Evolutionary conservation across 1,140 invertebrate species (phyloP).

Genomic region (Anthonomus grandis): DNA sequence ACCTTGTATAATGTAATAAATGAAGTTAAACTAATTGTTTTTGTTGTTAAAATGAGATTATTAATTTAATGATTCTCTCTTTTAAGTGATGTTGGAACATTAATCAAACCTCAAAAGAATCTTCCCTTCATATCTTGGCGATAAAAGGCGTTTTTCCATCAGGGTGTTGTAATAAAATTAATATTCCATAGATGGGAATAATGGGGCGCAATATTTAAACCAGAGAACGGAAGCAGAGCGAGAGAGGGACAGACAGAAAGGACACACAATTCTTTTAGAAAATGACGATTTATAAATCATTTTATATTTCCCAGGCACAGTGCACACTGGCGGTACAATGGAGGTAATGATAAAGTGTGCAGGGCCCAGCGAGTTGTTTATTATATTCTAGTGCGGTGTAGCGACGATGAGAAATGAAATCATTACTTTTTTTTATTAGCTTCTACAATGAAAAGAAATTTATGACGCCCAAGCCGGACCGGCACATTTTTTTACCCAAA

Average conservation of each 20-base stretch:
- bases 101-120: too few species aligned
- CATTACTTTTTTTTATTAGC: slow-evolving; percentile 24
- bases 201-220: slow-evolving; percentile 14
- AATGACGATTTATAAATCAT: slow-evolving; percentile 40
- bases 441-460: slow-evolving; percentile 24
- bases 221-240: slow-evolving; percentile 12
- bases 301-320: slow-evolving; percentile 38
- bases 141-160: too few species aligned
- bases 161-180: not conserved
- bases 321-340: slow-evolving; percentile 34
- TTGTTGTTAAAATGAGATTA: too few species aligned
- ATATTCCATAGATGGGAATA: slow-evolving; percentile 3
- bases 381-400: slow-evolving; percentile 38
- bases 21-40: too few species aligned
- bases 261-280: slow-evolving; percentile 24
- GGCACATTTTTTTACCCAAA: slow-evolving; percentile 17
- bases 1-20: too few species aligned
- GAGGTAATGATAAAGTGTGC: slow-evolving; percentile 37
- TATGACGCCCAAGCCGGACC: slow-evolving; percentile 19
- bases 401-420: slow-evolving; percentile 37
- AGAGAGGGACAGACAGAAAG: slow-evolving; percentile 13
- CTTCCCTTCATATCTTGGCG: too few species aligned
- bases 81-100: too few species aligned
- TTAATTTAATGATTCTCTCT: too few species aligned
- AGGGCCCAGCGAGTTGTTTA: slow-evolving; percentile 32